phyloP scores from a whole-genome alignment of 2,888 invertebrate genomes.

The Neoitamus cyanurus region DNA sequence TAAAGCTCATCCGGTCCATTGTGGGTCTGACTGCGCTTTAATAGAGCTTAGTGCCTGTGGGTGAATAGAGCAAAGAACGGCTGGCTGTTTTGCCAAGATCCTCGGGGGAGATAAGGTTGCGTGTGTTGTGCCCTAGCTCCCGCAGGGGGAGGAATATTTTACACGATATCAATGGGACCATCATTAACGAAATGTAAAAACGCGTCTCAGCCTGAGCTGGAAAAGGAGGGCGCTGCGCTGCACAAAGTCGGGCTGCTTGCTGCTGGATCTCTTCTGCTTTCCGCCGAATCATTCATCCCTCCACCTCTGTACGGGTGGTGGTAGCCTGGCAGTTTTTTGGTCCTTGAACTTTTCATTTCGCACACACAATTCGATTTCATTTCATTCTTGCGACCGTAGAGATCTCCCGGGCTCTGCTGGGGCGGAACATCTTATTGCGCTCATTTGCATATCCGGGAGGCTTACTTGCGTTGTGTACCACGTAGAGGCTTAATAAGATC shows the following conservation, averaged over 20 bases:
- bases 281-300: neutral
- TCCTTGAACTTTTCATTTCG: slow-evolving; percentile 33
- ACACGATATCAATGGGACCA: slow-evolving; percentile 34
- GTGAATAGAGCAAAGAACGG: neutral
- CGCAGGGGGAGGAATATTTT: slow-evolving; percentile 21
- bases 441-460: slow-evolving; percentile 7
- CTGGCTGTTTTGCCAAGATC: neutral
- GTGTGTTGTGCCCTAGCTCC: neutral
- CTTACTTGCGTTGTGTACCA: neutral
- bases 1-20: slow-evolving; percentile 10
- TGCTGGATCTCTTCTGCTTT: neutral
- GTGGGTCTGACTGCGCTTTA: slow-evolving; percentile 7
- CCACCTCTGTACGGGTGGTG: neutral
- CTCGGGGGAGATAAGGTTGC: slow-evolving; percentile 13
- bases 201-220: neutral
- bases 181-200: slow-evolving; percentile 32
- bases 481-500: slow-evolving; percentile 20
- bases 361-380: slow-evolving; percentile 25
- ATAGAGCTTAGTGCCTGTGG: neutral
- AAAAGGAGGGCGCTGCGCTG: neutral
- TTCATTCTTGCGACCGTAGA: neutral
- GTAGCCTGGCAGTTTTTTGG: slow-evolving; percentile 19
- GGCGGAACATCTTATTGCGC: neutral
- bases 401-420: neutral
- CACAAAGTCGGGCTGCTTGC: neutral